A percentile compares a stretch with the other conserved stretches of the same genome.
Conservation (phyloP, 2,797 vertebrate genomes). For the Alectoris magna region DNA sequence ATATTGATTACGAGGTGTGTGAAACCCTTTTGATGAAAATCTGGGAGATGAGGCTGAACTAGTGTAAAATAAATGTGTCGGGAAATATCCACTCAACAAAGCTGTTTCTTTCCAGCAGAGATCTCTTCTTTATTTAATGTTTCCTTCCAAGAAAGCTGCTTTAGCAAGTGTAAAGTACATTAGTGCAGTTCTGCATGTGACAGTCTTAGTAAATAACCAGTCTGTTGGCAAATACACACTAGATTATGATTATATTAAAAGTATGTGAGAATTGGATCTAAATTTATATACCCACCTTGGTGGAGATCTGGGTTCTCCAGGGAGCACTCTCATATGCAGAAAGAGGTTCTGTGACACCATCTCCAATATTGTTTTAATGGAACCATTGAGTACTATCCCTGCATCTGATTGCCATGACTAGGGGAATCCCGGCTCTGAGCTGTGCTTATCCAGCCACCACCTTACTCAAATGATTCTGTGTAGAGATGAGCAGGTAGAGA, state of each 20-base stretch:
- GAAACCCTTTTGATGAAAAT: not conserved
- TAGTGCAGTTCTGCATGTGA: not conserved
- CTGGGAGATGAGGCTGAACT: not conserved
- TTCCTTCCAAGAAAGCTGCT: not conserved
- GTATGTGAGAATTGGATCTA: not conserved
- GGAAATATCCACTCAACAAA: not conserved
- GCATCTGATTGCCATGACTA: not conserved
- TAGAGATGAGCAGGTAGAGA: not conserved
- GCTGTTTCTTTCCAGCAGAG: not conserved
- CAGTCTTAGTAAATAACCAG: not conserved
- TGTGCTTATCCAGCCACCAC: not conserved
- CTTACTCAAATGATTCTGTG: not conserved
- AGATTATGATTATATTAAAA: not conserved
- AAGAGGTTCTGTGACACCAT: not conserved
- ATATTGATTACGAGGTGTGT: slow-evolving; percentile 96
- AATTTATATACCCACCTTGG: not conserved
- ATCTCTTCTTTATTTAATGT: not conserved
- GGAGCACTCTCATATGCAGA: not conserved
- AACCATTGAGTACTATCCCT: not conserved
- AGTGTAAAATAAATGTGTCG: not conserved
- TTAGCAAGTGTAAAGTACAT: not conserved
- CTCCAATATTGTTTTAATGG: not conserved
- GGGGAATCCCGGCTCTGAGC: not conserved
- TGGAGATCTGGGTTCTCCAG: not conserved
- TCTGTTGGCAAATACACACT: not conserved